These are phyloP conservation scores for Callorhinus ursinus DNA, from an alignment of 2,113 vertebrate species.

Conservation along the genomic window DNA sequence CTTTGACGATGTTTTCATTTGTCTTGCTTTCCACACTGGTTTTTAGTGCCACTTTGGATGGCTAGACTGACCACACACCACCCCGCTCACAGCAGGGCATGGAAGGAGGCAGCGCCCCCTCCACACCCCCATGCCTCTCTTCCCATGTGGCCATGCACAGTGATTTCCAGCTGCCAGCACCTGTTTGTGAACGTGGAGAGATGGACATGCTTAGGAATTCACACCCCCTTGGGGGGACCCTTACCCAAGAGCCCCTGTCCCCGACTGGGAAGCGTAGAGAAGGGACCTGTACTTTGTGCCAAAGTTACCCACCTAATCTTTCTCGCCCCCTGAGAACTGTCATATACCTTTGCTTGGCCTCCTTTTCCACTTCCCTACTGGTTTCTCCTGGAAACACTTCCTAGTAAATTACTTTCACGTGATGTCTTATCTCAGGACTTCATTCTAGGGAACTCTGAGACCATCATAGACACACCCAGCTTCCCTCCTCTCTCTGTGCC, in stretches of 20 bases:
- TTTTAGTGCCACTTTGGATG: background rate
- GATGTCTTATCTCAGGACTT: background rate
- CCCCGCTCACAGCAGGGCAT: background rate
- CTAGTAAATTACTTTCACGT: background rate
- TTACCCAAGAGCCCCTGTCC: background rate
- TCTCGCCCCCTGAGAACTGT: background rate
- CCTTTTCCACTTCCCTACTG: background rate
- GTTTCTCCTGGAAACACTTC: background rate
- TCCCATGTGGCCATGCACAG: fast-evolving
- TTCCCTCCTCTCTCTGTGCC: background rate
- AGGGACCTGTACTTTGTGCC: background rate
- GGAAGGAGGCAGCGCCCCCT: fast-evolving
- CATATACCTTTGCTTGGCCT: background rate
- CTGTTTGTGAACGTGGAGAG: background rate
- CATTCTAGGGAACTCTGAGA: background rate
- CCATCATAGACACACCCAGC: background rate
- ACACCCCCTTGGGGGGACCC: background rate
- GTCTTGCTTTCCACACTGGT: background rate
- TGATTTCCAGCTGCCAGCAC: background rate
- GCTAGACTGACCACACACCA: background rate
- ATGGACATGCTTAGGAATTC: background rate
- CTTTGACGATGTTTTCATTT: background rate
- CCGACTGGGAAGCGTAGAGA: background rate
- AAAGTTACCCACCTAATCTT: background rate
- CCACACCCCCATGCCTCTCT: background rate